Base-by-base conservation (phyloP, 2,797 vertebrate species). In the Sebastes alutus region DNA sequence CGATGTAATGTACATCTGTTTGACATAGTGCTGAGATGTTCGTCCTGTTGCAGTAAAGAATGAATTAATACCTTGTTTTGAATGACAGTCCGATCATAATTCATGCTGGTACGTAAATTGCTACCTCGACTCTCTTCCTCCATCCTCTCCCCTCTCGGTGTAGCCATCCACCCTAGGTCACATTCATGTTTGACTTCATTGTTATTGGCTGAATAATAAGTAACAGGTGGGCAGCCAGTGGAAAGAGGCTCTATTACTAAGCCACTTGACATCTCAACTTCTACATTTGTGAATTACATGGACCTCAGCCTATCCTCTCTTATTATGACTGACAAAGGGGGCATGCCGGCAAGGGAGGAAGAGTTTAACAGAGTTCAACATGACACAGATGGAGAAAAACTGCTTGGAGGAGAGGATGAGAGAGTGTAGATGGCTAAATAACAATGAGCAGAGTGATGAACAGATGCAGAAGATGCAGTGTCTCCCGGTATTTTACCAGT, bases 141-240 rank as follows among this genome's bases (percentile, higher is more conserved):
- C 42, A 18, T 66, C 18, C 18, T 68, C 27, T 63, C 35, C 12
- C 22, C 22, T 38, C 42, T 42, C 16, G 13, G 25, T 80, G 58
- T 56, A 58, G 22, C 30, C 33, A 27, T 25, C 62, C 3, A 7
- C 35, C 61, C 30, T 11, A 59, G 82, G 74, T 84, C 69, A 86
- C 77, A 74, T 75, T 90, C 35, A 62, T 78, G 33, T 86, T 77
- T 71, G 54, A 85, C 65, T 83, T 72, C 71, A 69, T 71, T 88
- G 63, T 78, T 73, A 64, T 69, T 74, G 72, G 32, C 65, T 79
- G 72, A n/a, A 81, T 83, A 78, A 71, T 83, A 29, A 75, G 52
- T 77, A 73, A 72, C 78, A 80, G 38, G 69, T 78, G 66, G 85
- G 77, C 69, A 87, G 71, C 68, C 27, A 46, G 64, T 27, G 30